phyloP scores from a whole-genome alignment of 2,888 invertebrate genomes.

The Lasioglossum oenotherae region DNA sequence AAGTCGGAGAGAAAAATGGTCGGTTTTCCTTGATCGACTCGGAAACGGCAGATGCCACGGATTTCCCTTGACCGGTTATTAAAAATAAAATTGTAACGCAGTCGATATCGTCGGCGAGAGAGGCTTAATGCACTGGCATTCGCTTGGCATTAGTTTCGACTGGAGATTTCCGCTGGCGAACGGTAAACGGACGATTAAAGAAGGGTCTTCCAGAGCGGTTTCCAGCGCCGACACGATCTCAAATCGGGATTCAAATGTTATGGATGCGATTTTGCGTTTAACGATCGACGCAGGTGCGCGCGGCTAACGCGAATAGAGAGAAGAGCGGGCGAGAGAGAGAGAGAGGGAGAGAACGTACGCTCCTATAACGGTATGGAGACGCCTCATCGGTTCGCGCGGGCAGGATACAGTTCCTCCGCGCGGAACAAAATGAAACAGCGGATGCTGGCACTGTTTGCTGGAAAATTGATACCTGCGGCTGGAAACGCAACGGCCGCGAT shows the following conservation, averaged over 20 bases:
- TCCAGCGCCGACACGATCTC: slow-evolving; percentile 38
- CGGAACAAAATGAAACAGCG: slow-evolving; percentile 47
- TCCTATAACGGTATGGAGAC: slow-evolving; percentile 78
- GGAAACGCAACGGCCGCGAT: slow-evolving; percentile 5
- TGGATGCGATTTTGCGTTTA: slow-evolving; percentile 76
- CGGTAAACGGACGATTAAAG: slow-evolving; percentile 39
- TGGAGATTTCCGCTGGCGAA: neutral
- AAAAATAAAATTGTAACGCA: slow-evolving; percentile 1
- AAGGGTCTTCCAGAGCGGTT: neutral
- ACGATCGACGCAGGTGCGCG: slow-evolving; percentile 73
- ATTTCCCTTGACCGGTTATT: neutral
- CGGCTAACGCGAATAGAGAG: slow-evolving; percentile 17
- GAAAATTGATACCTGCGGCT: slow-evolving; percentile 32
- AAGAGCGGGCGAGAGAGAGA: neutral
- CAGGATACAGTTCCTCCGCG: slow-evolving; percentile 65
- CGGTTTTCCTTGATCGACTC: neutral
- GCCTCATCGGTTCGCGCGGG: slow-evolving; percentile 78
- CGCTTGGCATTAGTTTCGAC: neutral
- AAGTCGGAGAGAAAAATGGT: neutral
- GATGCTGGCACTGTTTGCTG: slow-evolving; percentile 23
- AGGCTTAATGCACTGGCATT: neutral
- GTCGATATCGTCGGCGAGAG: neutral
- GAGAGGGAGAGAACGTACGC: slow-evolving; percentile 61
- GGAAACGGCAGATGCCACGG: neutral
- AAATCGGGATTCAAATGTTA: slow-evolving; percentile 68